Evolutionary conservation across 2,113 vertebrate species (phyloP).

Genomic region (Donacobius atricapilla): DNA sequence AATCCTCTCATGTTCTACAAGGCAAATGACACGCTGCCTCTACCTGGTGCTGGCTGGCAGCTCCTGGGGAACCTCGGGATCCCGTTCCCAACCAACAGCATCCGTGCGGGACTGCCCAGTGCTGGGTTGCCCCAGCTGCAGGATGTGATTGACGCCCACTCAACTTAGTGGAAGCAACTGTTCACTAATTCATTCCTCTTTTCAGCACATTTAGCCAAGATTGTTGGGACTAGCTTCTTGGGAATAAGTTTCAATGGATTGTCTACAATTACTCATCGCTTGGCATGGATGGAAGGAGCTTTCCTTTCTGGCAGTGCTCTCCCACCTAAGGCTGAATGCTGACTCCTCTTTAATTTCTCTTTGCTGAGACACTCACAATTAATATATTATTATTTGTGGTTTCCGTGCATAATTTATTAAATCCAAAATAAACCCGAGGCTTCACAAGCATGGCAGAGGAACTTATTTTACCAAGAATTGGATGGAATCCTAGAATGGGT

Average conservation of each 20-base stretch:
- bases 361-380: not conserved
- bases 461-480: not conserved
- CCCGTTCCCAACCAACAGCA: not conserved
- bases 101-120: accelerated
- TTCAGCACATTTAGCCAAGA: not conserved
- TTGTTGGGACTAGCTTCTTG: not conserved
- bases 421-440: not conserved
- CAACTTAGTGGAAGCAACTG: not conserved
- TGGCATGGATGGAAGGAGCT: accelerated
- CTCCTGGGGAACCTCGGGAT: accelerated
- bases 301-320: not conserved
- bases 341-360: not conserved
- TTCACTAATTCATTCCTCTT: not conserved
- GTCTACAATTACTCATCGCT: not conserved
- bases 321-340: not conserved
- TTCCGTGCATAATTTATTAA: not conserved
- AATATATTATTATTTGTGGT: not conserved
- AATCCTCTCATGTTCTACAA: not conserved
- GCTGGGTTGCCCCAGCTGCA: not conserved
- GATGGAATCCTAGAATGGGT: not conserved
- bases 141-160: not conserved
- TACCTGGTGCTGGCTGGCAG: not conserved
- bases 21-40: accelerated
- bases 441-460: not conserved
- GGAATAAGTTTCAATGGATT: not conserved